These are phyloP conservation scores for Telmatherina bonti DNA, from an alignment of 2,797 vertebrate species.

Conservation along the genomic window DNA sequence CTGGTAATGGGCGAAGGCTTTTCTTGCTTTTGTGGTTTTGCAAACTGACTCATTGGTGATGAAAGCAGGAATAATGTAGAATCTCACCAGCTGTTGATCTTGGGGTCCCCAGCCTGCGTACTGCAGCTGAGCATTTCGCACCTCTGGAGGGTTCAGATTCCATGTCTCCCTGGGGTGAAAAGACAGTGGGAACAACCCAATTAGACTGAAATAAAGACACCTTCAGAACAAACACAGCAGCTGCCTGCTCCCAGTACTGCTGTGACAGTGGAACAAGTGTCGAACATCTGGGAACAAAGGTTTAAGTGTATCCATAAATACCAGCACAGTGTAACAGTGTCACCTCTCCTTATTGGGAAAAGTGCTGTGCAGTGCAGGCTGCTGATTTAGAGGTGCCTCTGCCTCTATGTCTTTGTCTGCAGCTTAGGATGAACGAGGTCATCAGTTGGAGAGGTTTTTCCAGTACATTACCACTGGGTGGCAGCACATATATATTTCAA, in stretches of 20 bases:
- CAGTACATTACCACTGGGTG: slow-evolving; percentile 61
- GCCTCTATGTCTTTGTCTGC: slow-evolving; percentile 64
- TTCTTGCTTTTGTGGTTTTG: background rate
- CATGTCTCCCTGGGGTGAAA: slow-evolving; percentile 87
- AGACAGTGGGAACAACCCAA: slow-evolving; percentile 17
- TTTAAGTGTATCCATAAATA: slow-evolving; percentile 68
- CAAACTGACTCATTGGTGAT: background rate
- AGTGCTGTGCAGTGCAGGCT: slow-evolving; percentile 56
- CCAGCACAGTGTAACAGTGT: slow-evolving; percentile 40
- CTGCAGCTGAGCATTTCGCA: slow-evolving; percentile 93
- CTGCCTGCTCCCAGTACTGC: slow-evolving; percentile 1
- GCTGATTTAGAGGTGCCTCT: slow-evolving; percentile 64
- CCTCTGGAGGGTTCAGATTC: slow-evolving; percentile 94
- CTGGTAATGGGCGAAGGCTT: background rate
- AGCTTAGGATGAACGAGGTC: slow-evolving; percentile 66
- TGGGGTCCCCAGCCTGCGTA: slow-evolving; percentile 96
- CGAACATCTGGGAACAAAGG: slow-evolving; percentile 33
- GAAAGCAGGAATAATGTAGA: background rate
- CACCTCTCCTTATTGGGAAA: slow-evolving; percentile 53
- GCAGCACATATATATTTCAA: slow-evolving; percentile 59
- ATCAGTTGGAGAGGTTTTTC: slow-evolving; percentile 23
- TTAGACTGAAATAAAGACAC: slow-evolving; percentile 27
- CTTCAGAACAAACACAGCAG: slow-evolving; percentile 24
- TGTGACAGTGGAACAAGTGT: slow-evolving; percentile 33
- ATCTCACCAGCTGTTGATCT: slow-evolving; percentile 93